Base-by-base conservation (phyloP, 2,797 vertebrate species). In the Muraenolepis orangiensis region DNA sequence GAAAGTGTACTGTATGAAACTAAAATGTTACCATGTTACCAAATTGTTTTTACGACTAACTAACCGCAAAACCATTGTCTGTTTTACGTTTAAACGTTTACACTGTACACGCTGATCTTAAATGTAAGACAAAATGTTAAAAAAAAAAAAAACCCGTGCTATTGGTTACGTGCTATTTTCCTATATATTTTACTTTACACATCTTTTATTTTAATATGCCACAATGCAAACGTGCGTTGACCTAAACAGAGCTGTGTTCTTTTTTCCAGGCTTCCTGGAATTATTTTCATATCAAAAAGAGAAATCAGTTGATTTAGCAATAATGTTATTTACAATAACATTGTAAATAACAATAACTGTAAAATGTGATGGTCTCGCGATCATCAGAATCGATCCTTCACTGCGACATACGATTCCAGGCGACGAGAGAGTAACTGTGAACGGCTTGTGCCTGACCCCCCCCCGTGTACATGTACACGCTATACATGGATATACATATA, bases 381-480 rank as follows among this genome's bases (percentile, higher is more conserved):
- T 51, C 42, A 51, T 51, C 4, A 51, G 42, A 16, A 16, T 51
- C 42, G 18, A 81, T 90, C 80, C 70, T 83, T 75, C 90, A 80
- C 36, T 84, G 66, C 77, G 69, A 66, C 29, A 30, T 28, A 26
- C 16, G 68, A 26, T 23, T 31, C 38, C 26, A 32, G 73, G 66
- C 46, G 70, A 70, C 71, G n/a, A 90, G 84, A 84, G 78, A 85
- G 84, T 84, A 90, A 85, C 85, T 83, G 86, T 88, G 78, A 90
- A 86, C 85, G 85, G 90, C 72, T 86, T 80, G 89, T 91, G 91
- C 90, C 91, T 91, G 87, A 90, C 86, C 86, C 81, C n/a, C n/a
- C n/a, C n/a, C n/a, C n/a, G n/a, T n/a, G n/a, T n/a, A n/a, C n/a
- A n/a, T n/a, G n/a, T n/a, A n/a, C n/a, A n/a, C n/a, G n/a, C n/a